Conservation (phyloP, 2,797 vertebrate species). For the Onychomys leucogaster region DNA sequence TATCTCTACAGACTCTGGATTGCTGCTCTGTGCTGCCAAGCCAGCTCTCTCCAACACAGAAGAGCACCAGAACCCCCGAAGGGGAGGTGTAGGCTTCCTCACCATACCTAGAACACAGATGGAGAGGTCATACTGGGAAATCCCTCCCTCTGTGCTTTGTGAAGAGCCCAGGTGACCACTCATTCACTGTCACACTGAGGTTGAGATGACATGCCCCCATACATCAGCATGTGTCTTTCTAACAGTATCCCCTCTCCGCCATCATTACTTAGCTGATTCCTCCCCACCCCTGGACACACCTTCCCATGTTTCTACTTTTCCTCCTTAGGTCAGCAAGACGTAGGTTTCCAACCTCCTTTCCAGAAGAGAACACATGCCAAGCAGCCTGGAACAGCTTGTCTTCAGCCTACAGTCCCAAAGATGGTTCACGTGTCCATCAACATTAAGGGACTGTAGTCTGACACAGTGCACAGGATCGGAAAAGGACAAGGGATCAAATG, state of each 20-base stretch:
- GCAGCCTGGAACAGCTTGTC: background rate
- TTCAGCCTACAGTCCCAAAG: background rate
- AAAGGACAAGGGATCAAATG: background rate
- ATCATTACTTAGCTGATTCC: background rate
- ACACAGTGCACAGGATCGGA: background rate
- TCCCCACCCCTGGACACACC: background rate
- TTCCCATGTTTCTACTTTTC: background rate
- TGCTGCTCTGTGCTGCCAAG: fast-evolving
- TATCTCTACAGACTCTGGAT: background rate
- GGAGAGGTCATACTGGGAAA: background rate
- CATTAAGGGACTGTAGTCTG: background rate
- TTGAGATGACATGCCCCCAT: background rate
- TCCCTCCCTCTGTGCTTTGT: background rate
- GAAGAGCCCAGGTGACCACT: background rate
- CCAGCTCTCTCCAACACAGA: background rate
- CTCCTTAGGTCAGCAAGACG: background rate
- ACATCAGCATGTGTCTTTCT: background rate
- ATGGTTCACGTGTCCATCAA: fast-evolving
- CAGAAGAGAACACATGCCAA: background rate
- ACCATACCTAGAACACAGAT: too few relatives aligned
- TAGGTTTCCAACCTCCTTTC: background rate
- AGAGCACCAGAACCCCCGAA: background rate
- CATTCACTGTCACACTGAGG: background rate
- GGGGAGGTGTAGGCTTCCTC: background rate
- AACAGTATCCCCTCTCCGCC: background rate